Conservation (phyloP, 2,888 invertebrate genomes). For the Erebia palarica region DNA sequence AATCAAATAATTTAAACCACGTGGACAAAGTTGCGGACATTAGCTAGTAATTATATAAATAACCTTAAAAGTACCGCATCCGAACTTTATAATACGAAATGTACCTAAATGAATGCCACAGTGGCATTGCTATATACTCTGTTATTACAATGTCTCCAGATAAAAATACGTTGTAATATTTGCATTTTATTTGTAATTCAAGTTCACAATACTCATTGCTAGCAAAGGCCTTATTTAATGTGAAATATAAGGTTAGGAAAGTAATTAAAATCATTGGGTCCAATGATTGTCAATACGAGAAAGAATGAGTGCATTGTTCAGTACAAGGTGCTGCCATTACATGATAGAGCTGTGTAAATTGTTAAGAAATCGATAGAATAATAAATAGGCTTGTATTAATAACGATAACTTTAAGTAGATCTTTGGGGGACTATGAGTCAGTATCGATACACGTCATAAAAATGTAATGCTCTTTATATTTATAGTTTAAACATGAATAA, state of each 20-base stretch:
- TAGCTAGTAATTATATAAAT: not conserved
- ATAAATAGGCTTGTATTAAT: too few relatives aligned
- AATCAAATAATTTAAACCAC: too few relatives aligned
- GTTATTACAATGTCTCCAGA: conserved; percentile 10
- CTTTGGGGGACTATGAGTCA: too few relatives aligned
- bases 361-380: too few relatives aligned
- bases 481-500: too few relatives aligned
- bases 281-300: not conserved
- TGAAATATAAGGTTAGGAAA: conserved; percentile 12
- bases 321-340: not conserved
- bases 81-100: not conserved
- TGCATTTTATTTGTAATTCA: conserved; percentile 19
- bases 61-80: not conserved
- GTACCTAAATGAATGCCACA: conserved; percentile 1
- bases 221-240: not conserved
- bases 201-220: conserved; percentile 11
- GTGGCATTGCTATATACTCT: conserved; percentile 6
- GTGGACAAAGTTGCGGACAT: too few relatives aligned
- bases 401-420: too few relatives aligned
- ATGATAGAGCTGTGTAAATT: too few relatives aligned
- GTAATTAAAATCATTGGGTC: not conserved
- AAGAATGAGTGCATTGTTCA: not conserved
- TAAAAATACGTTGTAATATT: conserved; percentile 6
- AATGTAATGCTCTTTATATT: too few relatives aligned
- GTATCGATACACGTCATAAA: too few relatives aligned